phyloP scores from a whole-genome alignment of 2,797 vertebrate species.

The Taeniopygia guttata region DNA sequence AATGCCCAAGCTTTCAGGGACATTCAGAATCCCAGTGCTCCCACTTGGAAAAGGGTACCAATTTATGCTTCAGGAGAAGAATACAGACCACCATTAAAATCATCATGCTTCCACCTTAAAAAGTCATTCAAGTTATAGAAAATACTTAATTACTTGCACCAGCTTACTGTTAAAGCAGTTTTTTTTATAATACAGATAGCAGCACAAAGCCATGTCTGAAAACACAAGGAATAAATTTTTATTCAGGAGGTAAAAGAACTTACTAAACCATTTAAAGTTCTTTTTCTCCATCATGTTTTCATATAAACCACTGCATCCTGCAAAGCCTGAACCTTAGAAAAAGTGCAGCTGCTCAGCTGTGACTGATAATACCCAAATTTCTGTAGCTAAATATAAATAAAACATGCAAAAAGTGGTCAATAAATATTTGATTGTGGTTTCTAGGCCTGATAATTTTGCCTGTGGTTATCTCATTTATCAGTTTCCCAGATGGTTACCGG shows the following conservation, averaged over 20 bases:
- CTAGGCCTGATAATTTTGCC: constrained; percentile 39
- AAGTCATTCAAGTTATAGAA: neutral
- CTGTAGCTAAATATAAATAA: constrained; percentile 29
- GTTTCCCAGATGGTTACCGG: neutral
- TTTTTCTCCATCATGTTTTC: neutral
- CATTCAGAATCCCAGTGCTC: neutral
- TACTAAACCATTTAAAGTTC: neutral
- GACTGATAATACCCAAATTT: neutral
- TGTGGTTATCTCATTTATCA: constrained; percentile 44
- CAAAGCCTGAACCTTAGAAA: neutral
- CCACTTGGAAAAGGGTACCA: neutral
- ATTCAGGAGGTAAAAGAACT: neutral
- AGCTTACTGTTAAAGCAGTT: neutral
- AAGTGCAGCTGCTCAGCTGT: neutral
- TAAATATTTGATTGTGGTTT: constrained; percentile 61
- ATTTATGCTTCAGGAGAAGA: neutral
- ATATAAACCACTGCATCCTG: neutral
- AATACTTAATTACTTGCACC: neutral
- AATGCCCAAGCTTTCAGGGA: neutral
- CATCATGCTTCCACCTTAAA: neutral
- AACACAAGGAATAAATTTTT: neutral
- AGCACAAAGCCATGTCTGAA: neutral
- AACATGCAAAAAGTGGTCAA: constrained; percentile 29
- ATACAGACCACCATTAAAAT: neutral
- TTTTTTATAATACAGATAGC: neutral